Evolutionary conservation across 2,797 vertebrate genomes (phyloP).

Genomic region (Hoplostethus mediterraneus): DNA sequence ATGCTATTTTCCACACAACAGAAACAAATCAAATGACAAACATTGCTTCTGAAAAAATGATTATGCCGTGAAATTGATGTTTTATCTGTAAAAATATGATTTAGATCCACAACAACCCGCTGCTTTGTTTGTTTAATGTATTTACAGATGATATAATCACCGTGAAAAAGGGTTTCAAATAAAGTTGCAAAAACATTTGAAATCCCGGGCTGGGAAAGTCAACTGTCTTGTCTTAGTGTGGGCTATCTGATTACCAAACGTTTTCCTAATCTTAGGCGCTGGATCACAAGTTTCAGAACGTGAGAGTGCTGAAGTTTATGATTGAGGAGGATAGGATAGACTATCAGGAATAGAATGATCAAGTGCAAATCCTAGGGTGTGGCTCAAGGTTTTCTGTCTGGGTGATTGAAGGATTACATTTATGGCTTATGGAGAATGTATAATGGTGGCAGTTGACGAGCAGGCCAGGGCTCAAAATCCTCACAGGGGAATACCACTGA

Average conservation of each 20-base stretch:
- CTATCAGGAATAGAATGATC: constrained; percentile 24
- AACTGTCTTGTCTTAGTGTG: constrained; percentile 39
- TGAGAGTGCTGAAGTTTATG: constrained; percentile 30
- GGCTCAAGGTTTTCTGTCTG: constrained; percentile 37
- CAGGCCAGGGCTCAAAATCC: constrained; percentile 47
- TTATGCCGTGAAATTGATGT: constrained; percentile 32
- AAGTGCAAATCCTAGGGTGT: constrained; percentile 17
- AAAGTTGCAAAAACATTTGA: constrained; percentile 49
- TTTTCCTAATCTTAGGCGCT: constrained; percentile 56
- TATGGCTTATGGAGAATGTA: constrained; percentile 37
- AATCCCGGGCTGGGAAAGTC: constrained; percentile 60
- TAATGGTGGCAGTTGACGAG: constrained; percentile 52
- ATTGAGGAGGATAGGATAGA: constrained; percentile 23
- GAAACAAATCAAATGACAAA: constrained; percentile 29
- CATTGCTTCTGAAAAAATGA: neutral
- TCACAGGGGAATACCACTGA: constrained; percentile 38
- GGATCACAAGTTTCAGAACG: constrained; percentile 44
- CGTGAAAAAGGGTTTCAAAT: constrained; percentile 24
- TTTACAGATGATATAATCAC: constrained; percentile 33
- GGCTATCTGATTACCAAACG: constrained; percentile 66
- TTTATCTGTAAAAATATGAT: constrained; percentile 21
- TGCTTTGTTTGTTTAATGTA: constrained; percentile 50
- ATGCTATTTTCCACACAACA: constrained; percentile 38
- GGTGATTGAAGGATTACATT: constrained; percentile 36
- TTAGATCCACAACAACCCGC: constrained; percentile 28